Conservation (phyloP, 2,797 vertebrate species). For the Takifugu ocellatus region DNA sequence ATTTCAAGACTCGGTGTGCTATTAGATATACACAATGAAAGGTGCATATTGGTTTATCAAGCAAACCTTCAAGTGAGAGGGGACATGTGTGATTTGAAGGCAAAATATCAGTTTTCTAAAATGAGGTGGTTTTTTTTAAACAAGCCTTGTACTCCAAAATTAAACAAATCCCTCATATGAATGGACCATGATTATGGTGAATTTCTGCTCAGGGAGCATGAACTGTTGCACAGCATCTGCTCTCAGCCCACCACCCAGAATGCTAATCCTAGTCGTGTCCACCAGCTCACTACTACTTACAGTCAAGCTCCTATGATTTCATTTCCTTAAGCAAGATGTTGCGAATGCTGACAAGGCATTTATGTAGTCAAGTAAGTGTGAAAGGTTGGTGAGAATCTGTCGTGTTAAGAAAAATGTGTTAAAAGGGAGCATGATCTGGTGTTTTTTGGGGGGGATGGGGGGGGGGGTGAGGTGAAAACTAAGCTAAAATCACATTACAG, state of each 20-base stretch:
- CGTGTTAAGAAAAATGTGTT: slow-evolving; percentile 41
- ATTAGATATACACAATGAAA: slow-evolving; percentile 23
- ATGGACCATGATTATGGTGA: slow-evolving; percentile 51
- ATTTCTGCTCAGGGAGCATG: slow-evolving; percentile 50
- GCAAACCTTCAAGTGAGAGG: slow-evolving; percentile 32
- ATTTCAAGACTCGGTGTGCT: slow-evolving; percentile 35
- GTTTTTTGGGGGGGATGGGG: neutral
- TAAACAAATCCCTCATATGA: slow-evolving; percentile 47
- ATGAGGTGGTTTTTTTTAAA: slow-evolving; percentile 37
- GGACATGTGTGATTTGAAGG: slow-evolving; percentile 36
- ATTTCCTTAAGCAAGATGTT: slow-evolving; percentile 62
- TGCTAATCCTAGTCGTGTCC: slow-evolving; percentile 52
- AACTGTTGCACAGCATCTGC: slow-evolving; percentile 66
- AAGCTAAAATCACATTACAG: too few species aligned
- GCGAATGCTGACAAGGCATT: slow-evolving; percentile 55
- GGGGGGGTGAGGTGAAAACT: neutral
- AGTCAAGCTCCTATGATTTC: slow-evolving; percentile 50
- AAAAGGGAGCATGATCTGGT: slow-evolving; percentile 40
- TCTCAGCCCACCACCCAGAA: slow-evolving; percentile 54
- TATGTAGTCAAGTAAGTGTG: slow-evolving; percentile 57
- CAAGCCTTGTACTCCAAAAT: slow-evolving; percentile 48
- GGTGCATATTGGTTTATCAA: slow-evolving; percentile 31
- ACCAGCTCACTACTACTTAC: slow-evolving; percentile 65
- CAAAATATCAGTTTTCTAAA: slow-evolving; percentile 62
- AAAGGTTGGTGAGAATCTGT: slow-evolving; percentile 60